Evolutionary conservation across 2,113 vertebrate genomes (phyloP), one percentile per base, ranked within the genome.

Genomic region (Amblyopsis rosae): DNA sequence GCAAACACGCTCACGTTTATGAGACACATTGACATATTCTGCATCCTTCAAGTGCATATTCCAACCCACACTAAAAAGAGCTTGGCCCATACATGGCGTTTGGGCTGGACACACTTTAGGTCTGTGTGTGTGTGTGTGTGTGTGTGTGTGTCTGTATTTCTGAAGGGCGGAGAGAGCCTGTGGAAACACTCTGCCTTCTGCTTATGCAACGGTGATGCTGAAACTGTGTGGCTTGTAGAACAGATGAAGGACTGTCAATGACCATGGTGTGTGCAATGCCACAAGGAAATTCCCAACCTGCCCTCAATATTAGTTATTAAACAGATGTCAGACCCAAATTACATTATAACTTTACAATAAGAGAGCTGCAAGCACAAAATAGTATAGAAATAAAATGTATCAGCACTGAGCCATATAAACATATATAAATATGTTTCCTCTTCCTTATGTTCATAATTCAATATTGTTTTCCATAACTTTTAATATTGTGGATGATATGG

Each of bases 191-290:
- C 74, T 32, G 56, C 56, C 53, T 67, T 26, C 59, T 66, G 62
- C 71, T 87, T 83, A 75, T 62, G 65, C 75, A 88, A 90, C 76
- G 70, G n/a, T 45, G 53, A 72, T 9, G 46, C 76, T 63, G 19
- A 57, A 11, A 62, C 62, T 4, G 33, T 59, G 61, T 33, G 47
- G 59, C 65, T 56, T 26, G 55, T 62, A 33, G 50, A 82, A 65
- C 12, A 77, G 73, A 82, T 85, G 80, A 81, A 26, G 46, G 47
- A 10, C 12, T 33, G 32, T 33, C 19, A 56, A 13, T n/a, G 2
- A 57, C 26, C 4, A 10, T 13, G 62, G 73, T 70, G 17, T 68
- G 69, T 26, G 0, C 63, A 67, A 73, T 10, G 16, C 55, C 60
- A 9, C 17, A 53, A 41, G 35, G 26, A 26, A 3, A 72, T 0